Evolutionary conservation across 53 echinoderm and acorn worm genomes (phyloP), one percentile per base, ranked within the genome.

Genomic region (Luidia sarsii): DNA sequence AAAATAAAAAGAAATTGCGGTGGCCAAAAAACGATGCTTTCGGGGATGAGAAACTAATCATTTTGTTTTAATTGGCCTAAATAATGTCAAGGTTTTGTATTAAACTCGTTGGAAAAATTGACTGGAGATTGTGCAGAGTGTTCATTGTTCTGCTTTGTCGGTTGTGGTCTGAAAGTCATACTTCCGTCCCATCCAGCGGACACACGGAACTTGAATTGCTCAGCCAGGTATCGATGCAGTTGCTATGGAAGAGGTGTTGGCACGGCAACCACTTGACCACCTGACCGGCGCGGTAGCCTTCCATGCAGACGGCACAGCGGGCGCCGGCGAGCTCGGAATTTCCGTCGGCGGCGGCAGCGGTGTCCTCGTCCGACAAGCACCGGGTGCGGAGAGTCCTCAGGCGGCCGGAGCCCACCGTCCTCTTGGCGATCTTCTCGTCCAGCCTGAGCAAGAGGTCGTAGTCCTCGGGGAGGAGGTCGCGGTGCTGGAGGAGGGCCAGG

Each of bases 381-480:
- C 53, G 59, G 1, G 88, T 86, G 25, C 45, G 68, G 7, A 97
- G 69, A 27, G 43, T 71, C 7, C 53, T 64, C 34, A 95, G 52
- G 20, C 56, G 71, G 31, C 70, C 45, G 29, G 28, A 59, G 37
- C 29, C 72, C 3, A 89, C 53, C 4, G 93, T 93, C 51, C 92
- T 97, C 3, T 91, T 87, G 34, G 86, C 80, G 49, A 97, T 54
- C n/a, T 82, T 80, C 19, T 97, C 93, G 41, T 93, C 97, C 29
- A 97, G 70, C 50, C 82, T 38, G 16, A 97, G 79, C 22, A 97
- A 65, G 29, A 93, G 69, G 13, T 97, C 97, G 50, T 97, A 97
- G 86, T 97, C 97, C 71, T 97, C 97, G 0, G 97, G 97, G 3
- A 86, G 89, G 30, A 97, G 52, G 14, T 97, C 97, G 0, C 97